Base-by-base conservation (phyloP, 1,140 invertebrate genomes). In the Akabosia matsudoensis region DNA sequence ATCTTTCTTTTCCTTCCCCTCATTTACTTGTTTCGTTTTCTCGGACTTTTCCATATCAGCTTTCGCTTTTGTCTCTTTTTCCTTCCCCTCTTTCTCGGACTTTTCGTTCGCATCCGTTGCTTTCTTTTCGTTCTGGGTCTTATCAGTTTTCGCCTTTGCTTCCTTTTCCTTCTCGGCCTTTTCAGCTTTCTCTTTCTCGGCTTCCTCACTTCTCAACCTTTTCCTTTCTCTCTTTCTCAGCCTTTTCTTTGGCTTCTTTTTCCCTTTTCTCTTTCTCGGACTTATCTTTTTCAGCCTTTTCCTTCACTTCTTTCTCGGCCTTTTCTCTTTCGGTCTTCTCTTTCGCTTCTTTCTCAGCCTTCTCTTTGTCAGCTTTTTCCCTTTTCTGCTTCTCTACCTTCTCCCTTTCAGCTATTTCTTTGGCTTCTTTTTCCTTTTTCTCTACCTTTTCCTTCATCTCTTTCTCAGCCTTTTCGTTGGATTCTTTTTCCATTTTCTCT, bases 361-460 rank as follows among this genome's bases (percentile, higher is more conserved):
- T 77, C 74, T 78, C 70, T 30, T 72, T 67, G 24, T 74, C 56
- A 18, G 24, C 70, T 67, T 64, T 73, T 74, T 77, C 34, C 18
- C 51, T 33, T 3, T 3, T 26, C 30, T 54, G 26, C 51, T 37
- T 74, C 10, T 70, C 24, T 73, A 51, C n/a, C n/a, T 76, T 61
- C 33, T 73, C 75, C 14, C 22, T 64, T 73, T 70, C 67, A 34
- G 28, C 74, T 76, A 76, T 78, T 71, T 74, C 81, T 76, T 2
- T 33, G 75, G 13, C 54, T 7, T 13, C 54, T 54, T 70, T 34
- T 31, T 70, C 67, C 18, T 70, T 61, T 45, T 61, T 61, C 54
- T 61, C 22, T 79, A 13, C 70, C 76, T 78, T 78, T 71, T 74
- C 81, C 78, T 2, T 33, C 75, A 16, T 70, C 76, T 26, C 74